phyloP scores from a whole-genome alignment of 1,140 invertebrate genomes.

The Tribolium castaneum region DNA sequence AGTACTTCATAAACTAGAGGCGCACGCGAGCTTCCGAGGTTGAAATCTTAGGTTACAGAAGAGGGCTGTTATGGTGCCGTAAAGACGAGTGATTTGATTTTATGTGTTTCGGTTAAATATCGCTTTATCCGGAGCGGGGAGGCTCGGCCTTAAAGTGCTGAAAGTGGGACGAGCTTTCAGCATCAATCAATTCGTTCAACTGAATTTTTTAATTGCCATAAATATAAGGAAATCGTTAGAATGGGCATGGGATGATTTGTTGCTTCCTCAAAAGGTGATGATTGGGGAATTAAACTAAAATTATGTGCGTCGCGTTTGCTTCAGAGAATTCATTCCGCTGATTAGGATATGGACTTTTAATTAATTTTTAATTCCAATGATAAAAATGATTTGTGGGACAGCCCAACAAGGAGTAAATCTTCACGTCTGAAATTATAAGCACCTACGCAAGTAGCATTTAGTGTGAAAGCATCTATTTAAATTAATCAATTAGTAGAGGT shows the following conservation, averaged over 20 bases:
- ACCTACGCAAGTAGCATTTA: not conserved
- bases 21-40: constrained; percentile 62
- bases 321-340: not conserved
- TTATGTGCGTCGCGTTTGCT: not conserved
- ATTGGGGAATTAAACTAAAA: constrained; percentile 1
- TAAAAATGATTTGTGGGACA: not conserved
- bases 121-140: constrained; percentile 56
- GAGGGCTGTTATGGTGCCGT: constrained; percentile 62
- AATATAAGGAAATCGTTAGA: not conserved
- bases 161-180: constrained; percentile 11
- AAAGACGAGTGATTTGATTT: constrained; percentile 64
- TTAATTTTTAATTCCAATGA: not conserved
- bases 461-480: too few relatives aligned
- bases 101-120: constrained; percentile 64
- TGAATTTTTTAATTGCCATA: not conserved
- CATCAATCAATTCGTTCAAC: not conserved
- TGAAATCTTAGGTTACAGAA: constrained; percentile 62
- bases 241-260: constrained; percentile 9
- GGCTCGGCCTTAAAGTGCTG: constrained; percentile 24
- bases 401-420: not conserved
- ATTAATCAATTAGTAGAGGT: too few relatives aligned
- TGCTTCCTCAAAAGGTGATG: constrained; percentile 13
- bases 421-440: not conserved
- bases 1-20: constrained; percentile 64
- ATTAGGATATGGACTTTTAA: not conserved